These are phyloP conservation scores for Actenoides lindsayi DNA, from an alignment of 2,113 vertebrate genomes.

Conservation along the genomic window DNA sequence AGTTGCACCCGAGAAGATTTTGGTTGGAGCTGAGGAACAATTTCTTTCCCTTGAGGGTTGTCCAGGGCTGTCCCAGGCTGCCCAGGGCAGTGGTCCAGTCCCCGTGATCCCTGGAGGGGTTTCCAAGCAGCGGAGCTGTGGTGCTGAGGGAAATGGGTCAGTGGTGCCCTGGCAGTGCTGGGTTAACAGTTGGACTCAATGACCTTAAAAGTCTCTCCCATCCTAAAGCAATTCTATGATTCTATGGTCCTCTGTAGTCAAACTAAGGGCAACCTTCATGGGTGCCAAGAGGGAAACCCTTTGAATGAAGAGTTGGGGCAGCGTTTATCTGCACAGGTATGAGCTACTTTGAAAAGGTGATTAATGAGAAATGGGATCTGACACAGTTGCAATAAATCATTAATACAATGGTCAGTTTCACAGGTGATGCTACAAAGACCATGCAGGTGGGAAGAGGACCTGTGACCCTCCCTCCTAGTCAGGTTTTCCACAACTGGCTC, in stretches of 20 bases:
- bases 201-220: neutral
- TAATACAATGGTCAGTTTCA: neutral
- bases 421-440: accelerated
- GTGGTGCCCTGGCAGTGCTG: neutral
- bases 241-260: neutral
- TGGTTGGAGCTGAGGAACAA: neutral
- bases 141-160: too few species aligned
- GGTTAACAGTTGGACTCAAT: neutral
- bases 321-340: neutral
- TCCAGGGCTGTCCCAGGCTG: neutral
- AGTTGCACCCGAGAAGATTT: neutral
- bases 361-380: neutral
- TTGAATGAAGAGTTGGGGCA: accelerated
- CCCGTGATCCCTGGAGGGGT: neutral
- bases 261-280: neutral
- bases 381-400: neutral
- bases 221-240: neutral
- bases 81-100: too few species aligned
- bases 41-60: neutral
- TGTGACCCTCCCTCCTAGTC: neutral
- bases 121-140: neutral
- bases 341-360: neutral
- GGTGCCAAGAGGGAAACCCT: neutral
- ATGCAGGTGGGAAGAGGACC: neutral
- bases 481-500: neutral